These are phyloP conservation scores for Macropus fuliginosus DNA, from an alignment of 2,797 vertebrate genomes.

Conservation along the genomic window DNA sequence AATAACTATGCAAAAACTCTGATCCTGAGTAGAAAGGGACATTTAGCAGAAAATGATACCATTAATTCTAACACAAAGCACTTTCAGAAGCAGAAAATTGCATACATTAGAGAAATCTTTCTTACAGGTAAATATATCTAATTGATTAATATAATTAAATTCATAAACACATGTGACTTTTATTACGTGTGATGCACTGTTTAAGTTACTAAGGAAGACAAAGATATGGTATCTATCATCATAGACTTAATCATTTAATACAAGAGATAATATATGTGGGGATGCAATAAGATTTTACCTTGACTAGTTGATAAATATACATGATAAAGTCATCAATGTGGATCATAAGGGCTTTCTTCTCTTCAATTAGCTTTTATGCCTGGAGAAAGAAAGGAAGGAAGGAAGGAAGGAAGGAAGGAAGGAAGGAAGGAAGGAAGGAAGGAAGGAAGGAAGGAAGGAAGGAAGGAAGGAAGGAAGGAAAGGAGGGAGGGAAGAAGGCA, in stretches of 20 bases:
- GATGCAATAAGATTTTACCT: neutral
- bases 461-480: neutral
- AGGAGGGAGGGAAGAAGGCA: neutral
- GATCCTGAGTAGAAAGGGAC: neutral
- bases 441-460: too few relatives aligned
- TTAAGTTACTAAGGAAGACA: neutral
- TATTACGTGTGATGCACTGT: neutral
- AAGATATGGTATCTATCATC: neutral
- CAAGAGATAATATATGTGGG: neutral
- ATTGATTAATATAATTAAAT: neutral
- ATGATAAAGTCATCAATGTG: neutral
- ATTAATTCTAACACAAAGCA: neutral
- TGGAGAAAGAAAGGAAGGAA: too few relatives aligned
- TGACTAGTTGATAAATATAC: neutral
- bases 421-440: neutral
- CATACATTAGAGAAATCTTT: neutral
- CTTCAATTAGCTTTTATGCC: neutral
- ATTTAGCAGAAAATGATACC: constrained; percentile 3
- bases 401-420: neutral
- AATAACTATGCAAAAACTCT: neutral
- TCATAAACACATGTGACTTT: neutral
- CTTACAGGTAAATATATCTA: neutral
- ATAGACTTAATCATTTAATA: neutral
- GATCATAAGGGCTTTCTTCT: neutral
- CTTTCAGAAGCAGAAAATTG: neutral